phyloP scores from a whole-genome alignment of 2,113 vertebrate species.

The Herpetotheres cachinnans region DNA sequence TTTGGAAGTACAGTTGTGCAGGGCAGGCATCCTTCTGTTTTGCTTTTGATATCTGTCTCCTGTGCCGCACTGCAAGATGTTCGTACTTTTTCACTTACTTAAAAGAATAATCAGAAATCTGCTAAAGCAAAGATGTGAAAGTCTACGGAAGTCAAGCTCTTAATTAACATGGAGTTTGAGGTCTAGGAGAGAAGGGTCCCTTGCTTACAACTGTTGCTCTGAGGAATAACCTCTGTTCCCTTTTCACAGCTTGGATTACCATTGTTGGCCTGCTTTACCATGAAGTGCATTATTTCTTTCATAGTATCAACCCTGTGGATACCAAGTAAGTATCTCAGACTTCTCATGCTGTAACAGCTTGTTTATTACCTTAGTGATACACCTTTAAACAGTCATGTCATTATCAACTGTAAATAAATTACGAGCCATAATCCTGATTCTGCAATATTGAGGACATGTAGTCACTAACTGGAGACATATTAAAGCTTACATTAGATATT shows the following conservation, averaged over 20 bases:
- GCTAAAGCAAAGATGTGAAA: constrained; percentile 3
- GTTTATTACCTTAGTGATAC: not conserved
- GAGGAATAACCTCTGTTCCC: not conserved
- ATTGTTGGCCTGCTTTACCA: constrained; percentile 93
- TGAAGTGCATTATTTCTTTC: constrained; percentile 85
- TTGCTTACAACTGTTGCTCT: too few relatives aligned
- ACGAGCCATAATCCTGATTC: not conserved
- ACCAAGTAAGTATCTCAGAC: constrained; percentile 81
- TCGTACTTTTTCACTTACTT: not conserved
- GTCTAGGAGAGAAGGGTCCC: not conserved
- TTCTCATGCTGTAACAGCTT: not conserved
- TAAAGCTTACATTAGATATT: not conserved
- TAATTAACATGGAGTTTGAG: constrained; percentile 33
- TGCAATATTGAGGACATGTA: not conserved
- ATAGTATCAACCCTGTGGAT: constrained; percentile 78
- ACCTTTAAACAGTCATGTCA: not conserved
- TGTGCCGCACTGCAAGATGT: not conserved
- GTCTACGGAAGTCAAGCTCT: not conserved
- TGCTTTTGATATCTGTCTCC: not conserved
- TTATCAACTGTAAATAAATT: constrained; percentile 6
- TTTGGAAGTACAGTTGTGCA: not conserved
- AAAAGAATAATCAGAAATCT: not conserved
- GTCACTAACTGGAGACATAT: not conserved
- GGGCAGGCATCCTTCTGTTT: not conserved
- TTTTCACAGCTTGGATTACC: constrained; percentile 83